phyloP scores from a whole-genome alignment of 92 coral and sea anemone genomes.

The Blastomussa wellsi region DNA sequence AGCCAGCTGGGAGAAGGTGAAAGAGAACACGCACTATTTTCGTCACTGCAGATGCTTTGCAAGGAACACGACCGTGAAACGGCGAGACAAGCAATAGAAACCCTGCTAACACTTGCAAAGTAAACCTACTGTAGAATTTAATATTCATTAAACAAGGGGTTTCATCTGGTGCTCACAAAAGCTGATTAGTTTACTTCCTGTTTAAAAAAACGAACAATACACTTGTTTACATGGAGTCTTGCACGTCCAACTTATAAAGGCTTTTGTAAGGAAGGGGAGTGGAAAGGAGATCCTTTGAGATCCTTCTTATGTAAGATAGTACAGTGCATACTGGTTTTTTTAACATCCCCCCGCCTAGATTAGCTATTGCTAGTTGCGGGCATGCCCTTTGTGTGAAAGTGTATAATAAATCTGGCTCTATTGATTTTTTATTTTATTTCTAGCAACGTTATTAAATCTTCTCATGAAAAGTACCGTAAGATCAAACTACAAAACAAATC shows the following conservation, averaged over 20 bases:
- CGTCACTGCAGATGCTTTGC: conserved; percentile 49
- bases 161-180: not conserved
- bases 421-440: not conserved
- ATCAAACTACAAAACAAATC: conserved; percentile 69
- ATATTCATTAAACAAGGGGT: not conserved
- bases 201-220: not conserved
- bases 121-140: conserved; percentile 12
- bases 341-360: too few species aligned
- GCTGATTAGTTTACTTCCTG: not conserved
- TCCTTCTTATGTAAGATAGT: too few species aligned
- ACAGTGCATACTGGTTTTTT: too few species aligned
- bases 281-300: too few species aligned
- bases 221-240: not conserved
- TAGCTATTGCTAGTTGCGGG: too few species aligned
- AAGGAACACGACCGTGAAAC: conserved; percentile 58
- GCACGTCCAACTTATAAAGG: not conserved
- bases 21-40: conserved; percentile 52
- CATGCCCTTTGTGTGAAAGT: too few species aligned
- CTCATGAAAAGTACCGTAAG: conserved; percentile 75
- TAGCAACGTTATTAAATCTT: conserved; percentile 72
- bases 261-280: not conserved
- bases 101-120: conserved; percentile 71
- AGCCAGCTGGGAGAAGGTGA: conserved; percentile 57
- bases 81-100: conserved; percentile 71
- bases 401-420: too few species aligned